These are phyloP conservation scores for Cuniculus paca DNA, from an alignment of 2,797 vertebrate genomes.

Conservation along the genomic window DNA sequence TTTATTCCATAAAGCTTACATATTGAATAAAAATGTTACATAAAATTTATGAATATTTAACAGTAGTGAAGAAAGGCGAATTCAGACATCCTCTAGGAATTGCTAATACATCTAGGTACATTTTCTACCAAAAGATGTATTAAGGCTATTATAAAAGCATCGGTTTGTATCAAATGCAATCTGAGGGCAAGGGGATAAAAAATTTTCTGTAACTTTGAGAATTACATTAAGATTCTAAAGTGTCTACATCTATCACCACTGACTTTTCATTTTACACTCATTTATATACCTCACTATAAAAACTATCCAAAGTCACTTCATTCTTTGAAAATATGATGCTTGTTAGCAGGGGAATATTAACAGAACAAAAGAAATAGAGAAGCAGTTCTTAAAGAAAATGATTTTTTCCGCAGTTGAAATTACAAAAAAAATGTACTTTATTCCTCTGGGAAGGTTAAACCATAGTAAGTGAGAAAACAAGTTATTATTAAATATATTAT, in stretches of 20 bases:
- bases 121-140: constrained; percentile 16
- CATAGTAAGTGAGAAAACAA: background rate
- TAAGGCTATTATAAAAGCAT: constrained; percentile 44
- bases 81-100: background rate
- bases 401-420: constrained; percentile 25
- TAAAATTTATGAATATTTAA: background rate
- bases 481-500: constrained; percentile 35
- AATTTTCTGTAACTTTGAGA: constrained; percentile 22
- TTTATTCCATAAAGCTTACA: background rate
- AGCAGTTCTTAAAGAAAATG: background rate
- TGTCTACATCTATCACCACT: background rate
- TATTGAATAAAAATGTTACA: background rate
- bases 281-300: constrained; percentile 25
- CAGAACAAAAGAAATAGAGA: background rate
- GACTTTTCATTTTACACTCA: constrained; percentile 45
- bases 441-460: background rate
- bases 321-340: constrained; percentile 42
- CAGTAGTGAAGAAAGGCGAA: background rate
- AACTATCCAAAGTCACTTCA: constrained; percentile 49
- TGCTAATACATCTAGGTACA: background rate
- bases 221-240: constrained; percentile 38
- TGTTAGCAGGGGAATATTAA: constrained; percentile 1
- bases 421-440: background rate
- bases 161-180: constrained; percentile 40
- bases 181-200: constrained; percentile 13